These are phyloP conservation scores for Cetonia aurata DNA, from an alignment of 2,888 invertebrate genomes.

Conservation along the genomic window DNA sequence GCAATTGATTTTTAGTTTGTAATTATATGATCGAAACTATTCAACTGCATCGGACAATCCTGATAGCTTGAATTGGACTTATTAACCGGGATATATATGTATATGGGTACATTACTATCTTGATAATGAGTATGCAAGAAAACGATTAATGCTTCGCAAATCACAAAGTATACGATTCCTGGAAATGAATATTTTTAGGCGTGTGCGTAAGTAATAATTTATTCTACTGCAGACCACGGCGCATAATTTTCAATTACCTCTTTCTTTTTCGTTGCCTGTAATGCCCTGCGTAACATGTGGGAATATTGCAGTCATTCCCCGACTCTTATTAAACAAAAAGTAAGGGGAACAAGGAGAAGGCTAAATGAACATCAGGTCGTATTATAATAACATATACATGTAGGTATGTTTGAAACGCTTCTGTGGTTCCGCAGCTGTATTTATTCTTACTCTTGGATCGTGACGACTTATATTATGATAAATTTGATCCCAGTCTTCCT, in stretches of 20 bases:
- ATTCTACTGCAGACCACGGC: background rate
- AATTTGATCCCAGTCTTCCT: constrained; percentile 32
- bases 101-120: too few species aligned
- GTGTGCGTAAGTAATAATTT: constrained; percentile 8
- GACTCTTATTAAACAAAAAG: constrained; percentile 11
- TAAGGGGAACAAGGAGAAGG: background rate
- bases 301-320: constrained; percentile 17
- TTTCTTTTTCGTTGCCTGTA: constrained; percentile 4
- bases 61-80: too few species aligned
- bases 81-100: too few species aligned
- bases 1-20: too few species aligned
- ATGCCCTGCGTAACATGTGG: constrained; percentile 20
- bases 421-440: constrained; percentile 38
- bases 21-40: too few species aligned
- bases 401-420: constrained; percentile 27
- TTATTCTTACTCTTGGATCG: constrained; percentile 37
- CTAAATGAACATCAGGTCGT: constrained; percentile 17
- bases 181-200: constrained; percentile 9
- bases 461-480: constrained; percentile 27
- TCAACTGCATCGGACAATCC: too few species aligned
- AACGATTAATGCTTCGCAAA: background rate
- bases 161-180: background rate
- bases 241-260: constrained; percentile 18
- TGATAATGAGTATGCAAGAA: background rate
- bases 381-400: constrained; percentile 20